Evolutionary conservation across 2,797 vertebrate genomes (phyloP), one percentile per base, ranked within the genome.

Genomic region (Scomberomorus guttatus): DNA sequence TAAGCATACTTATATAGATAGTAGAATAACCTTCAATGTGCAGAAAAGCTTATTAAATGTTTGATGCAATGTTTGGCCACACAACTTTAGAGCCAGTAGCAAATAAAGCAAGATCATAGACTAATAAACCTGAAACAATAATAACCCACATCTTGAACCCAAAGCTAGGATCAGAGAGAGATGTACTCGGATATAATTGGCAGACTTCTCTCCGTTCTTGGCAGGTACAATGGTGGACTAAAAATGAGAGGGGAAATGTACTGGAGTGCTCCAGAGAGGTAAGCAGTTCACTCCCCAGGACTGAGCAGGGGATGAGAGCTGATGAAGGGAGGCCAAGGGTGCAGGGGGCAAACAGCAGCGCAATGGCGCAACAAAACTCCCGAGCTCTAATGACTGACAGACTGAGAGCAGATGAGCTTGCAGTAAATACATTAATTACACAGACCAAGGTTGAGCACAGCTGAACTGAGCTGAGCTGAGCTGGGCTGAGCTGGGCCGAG

Each of bases 401-500:
- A 61, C 72, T 66, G 55, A 87, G 82, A 81, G 75, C 82, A 87
- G 80, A 87, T 73, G 87, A 91, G 90, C 85, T 83, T 72, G 86
- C 87, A 82, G 89, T 92, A 93, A 95, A 94, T 80, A 75, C 90
- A 85, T 93, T 94, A 92, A 95, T 95, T 95, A 93, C 92, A 80
- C 75, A 67, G 54, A 69, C 75, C 86, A 77, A 91, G 90, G 89
- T 90, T 90, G 78, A 78, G 75, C 73, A 48, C 77, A 85, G 79
- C 87, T 64, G 80, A 83, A 67, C 65, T 75, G 80, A 76, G 80
- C 80, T 12, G 51, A 67, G 85, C 60, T 44, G 75, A 75, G 75
- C 68, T 32, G 82, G 68, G 70, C 79, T 29, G 75, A 75, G 75
- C 68, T 32, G 82, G 70, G 77, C 84, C 29, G 37, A 68, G 60